These are phyloP conservation scores for Choristoneura fumiferana DNA, from an alignment of 1,140 invertebrate species.

Conservation along the genomic window DNA sequence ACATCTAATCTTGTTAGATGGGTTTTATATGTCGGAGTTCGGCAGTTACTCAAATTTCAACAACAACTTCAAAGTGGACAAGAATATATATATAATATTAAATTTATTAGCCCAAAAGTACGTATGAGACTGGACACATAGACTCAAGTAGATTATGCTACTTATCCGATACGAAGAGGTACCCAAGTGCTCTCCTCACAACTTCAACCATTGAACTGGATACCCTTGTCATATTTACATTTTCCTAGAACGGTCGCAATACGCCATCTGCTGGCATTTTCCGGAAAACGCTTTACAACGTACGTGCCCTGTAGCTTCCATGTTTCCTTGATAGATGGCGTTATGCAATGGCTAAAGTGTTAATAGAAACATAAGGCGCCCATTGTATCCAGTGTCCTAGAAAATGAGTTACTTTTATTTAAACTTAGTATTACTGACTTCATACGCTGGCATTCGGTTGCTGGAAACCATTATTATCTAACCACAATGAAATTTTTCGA, in stretches of 20 bases:
- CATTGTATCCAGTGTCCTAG: slow-evolving; percentile 10
- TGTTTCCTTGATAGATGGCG: neutral
- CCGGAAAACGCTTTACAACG: neutral
- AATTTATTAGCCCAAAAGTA: too few relatives aligned
- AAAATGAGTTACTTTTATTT: slow-evolving; percentile 16
- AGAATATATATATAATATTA: too few relatives aligned
- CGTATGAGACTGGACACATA: neutral
- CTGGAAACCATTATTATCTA: too few relatives aligned
- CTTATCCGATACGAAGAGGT: neutral
- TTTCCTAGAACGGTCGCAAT: neutral
- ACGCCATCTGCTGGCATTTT: slow-evolving; percentile 9
- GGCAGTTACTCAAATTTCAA: too few relatives aligned
- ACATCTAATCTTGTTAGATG: too few relatives aligned
- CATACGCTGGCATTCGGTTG: too few relatives aligned
- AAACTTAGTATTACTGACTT: slow-evolving; percentile 1
- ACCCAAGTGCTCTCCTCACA: neutral
- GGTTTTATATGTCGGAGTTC: too few relatives aligned
- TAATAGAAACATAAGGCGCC: slow-evolving; percentile 15
- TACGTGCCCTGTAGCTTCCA: neutral
- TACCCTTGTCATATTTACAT: slow-evolving; percentile 5
- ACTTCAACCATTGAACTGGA: slow-evolving; percentile 7
- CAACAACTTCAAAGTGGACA: too few relatives aligned
- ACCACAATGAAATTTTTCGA: too few relatives aligned
- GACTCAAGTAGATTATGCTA: slow-evolving; percentile 1
- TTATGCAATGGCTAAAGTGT: neutral